Base-by-base conservation (phyloP, 2,797 vertebrate species). In the Chelidonichthys spinosus region DNA sequence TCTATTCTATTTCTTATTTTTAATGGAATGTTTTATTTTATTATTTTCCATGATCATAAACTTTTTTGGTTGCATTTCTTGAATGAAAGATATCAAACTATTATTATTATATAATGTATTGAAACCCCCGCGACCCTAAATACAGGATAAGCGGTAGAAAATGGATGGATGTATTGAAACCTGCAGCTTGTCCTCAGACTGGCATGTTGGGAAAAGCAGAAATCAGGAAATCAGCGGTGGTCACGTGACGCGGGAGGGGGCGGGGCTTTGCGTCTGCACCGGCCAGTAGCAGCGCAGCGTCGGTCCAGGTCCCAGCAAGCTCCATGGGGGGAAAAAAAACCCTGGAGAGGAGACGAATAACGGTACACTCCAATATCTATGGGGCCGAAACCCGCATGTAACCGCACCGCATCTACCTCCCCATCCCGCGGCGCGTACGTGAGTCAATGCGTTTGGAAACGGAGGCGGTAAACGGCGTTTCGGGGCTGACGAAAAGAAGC, bases 221-320 rank as follows among this genome's bases (percentile, higher is more conserved):
- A 85, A 81, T 84, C 86, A 88, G 84, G 92, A 85, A 91, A 85
- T 90, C 90, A 82, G 83, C 80, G 11, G 0, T 1, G 0, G 87
- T 93, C 95, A 96, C 84, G 83, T 96, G 92, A 90, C 56, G 0
- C 70, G 37, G 78, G 11, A 4, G 42, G 63, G 71, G 96, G 96
- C 94, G 95, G 95, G 81, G 75, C 93, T 50, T 33, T 1, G 86
- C 84, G 84, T 86, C 84, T 54, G 35, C 13, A 61, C 63, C 69
- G 74, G 89, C 96, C 96, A 96, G 91, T 96, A 88, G 92, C 64
- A 81, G 85, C 78, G 76, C 94, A 74, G 90, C 81, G 91, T 92
- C 80, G 69, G 83, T 84, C 83, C 92, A 47, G 68, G 70, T 85
- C 78, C 94, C 82, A 46, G 85, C 81, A 90, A 47, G 86, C 84